Evolutionary conservation across 2,797 vertebrate genomes (phyloP).

Genomic region (Rhabdophis nuchalis): DNA sequence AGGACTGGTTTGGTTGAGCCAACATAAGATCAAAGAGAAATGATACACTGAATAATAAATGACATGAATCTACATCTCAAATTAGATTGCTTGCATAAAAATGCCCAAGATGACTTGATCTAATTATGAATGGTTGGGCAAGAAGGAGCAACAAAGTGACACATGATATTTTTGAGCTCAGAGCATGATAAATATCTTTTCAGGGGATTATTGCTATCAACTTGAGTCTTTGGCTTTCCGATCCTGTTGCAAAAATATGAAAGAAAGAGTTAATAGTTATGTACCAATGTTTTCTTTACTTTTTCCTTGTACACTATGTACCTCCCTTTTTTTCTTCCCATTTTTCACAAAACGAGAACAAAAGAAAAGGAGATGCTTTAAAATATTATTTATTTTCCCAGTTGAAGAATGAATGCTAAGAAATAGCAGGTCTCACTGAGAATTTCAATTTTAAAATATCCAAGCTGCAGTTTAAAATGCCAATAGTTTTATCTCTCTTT

Average conservation of each 20-base stretch:
- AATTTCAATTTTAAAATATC: not conserved
- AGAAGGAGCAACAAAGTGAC: not conserved
- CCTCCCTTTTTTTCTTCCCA: not conserved
- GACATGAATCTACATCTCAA: not conserved
- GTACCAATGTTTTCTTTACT: no score
- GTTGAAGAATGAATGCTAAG: not conserved
- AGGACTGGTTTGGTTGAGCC: not conserved
- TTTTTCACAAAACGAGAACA: not conserved
- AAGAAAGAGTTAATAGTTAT: not conserved
- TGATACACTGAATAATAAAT: conserved; percentile 11
- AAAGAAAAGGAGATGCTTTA: not conserved
- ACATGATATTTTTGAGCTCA: not conserved
- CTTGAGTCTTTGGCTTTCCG: not conserved
- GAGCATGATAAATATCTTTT: not conserved
- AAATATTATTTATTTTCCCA: not conserved
- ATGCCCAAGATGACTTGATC: not conserved
- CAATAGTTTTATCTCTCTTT: not conserved
- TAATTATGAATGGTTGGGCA: not conserved
- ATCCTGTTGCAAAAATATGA: not conserved
- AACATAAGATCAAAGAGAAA: conserved; percentile 9
- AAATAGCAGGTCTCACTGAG: not conserved
- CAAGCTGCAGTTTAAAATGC: not conserved
- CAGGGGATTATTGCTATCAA: not conserved
- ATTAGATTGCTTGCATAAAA: not conserved
- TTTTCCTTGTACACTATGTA: not conserved